These are phyloP conservation scores for Symphodus melops DNA, from an alignment of 2,113 vertebrate genomes.

Conservation along the genomic window DNA sequence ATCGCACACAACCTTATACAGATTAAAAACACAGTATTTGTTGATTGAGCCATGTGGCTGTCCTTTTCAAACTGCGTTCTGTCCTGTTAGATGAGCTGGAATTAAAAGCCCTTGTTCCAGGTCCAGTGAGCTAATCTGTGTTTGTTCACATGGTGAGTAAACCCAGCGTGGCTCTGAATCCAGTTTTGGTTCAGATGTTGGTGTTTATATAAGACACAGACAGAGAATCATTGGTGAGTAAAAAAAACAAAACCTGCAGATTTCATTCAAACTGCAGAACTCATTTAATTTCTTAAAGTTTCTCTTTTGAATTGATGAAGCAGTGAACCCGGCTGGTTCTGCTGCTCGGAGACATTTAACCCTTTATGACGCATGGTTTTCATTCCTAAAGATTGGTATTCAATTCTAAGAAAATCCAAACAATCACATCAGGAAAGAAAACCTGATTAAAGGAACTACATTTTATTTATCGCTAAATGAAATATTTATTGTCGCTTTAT, in stretches of 20 bases:
- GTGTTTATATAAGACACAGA: slow-evolving; percentile 22
- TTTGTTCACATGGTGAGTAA: slow-evolving; percentile 40
- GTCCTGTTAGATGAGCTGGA: background rate
- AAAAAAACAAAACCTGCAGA: background rate
- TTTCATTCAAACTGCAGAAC: slow-evolving; percentile 1
- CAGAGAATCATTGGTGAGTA: background rate
- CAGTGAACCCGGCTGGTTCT: background rate
- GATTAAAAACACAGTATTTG: too few species aligned
- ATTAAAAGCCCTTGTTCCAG: background rate
- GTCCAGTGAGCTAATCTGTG: slow-evolving; percentile 42
- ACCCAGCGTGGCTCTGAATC: slow-evolving; percentile 9
- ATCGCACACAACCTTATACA: too few species aligned
- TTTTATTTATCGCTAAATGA: too few species aligned
- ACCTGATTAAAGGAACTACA: too few species aligned
- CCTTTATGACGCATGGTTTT: too few species aligned
- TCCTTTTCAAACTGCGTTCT: background rate
- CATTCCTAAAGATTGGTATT: too few species aligned
- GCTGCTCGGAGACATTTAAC: too few species aligned
- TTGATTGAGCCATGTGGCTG: too few species aligned
- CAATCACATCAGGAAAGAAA: too few species aligned
- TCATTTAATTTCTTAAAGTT: background rate
- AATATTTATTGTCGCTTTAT: too few species aligned
- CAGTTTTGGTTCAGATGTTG: slow-evolving; percentile 33
- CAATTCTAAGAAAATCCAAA: too few species aligned
- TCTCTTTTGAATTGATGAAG: background rate